Evolutionary conservation across 2,888 invertebrate species (phyloP).

Genomic region (Aethes cnicana): DNA sequence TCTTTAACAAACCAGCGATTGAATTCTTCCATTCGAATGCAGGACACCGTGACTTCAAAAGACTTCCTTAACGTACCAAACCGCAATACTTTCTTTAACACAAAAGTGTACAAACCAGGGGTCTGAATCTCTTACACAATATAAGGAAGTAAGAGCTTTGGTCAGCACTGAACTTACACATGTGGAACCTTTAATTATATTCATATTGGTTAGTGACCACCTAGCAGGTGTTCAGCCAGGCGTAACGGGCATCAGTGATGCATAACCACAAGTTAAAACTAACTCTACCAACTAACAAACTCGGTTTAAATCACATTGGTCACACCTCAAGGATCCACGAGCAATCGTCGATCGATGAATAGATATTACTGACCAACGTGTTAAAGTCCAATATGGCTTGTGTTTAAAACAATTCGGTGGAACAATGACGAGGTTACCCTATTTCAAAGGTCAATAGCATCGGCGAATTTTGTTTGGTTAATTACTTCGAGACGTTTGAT

Average conservation of each 20-base stretch:
- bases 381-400: constrained; percentile 55
- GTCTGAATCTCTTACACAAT: background rate
- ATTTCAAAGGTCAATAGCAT: constrained; percentile 71
- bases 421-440: constrained; percentile 57
- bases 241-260: constrained; percentile 69
- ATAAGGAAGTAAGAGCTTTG: background rate
- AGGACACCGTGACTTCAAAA: background rate
- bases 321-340: constrained; percentile 51
- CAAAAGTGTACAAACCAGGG: constrained; percentile 13
- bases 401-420: constrained; percentile 43
- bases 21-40: background rate
- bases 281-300: constrained; percentile 19
- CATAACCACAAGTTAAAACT: constrained; percentile 40
- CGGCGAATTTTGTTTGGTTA: constrained; percentile 73
- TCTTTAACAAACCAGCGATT: background rate
- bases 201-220: constrained; percentile 77
- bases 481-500: constrained; percentile 57
- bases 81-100: constrained; percentile 63
- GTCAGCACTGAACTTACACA: constrained; percentile 34
- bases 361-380: constrained; percentile 53
- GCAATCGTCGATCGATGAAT: constrained; percentile 53
- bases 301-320: constrained; percentile 40
- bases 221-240: constrained; percentile 68
- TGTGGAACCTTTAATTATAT: constrained; percentile 71
- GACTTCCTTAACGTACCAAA: constrained; percentile 36